These are phyloP conservation scores for Agriotes lineatus DNA, from an alignment of 2,888 invertebrate species.

Conservation along the genomic window DNA sequence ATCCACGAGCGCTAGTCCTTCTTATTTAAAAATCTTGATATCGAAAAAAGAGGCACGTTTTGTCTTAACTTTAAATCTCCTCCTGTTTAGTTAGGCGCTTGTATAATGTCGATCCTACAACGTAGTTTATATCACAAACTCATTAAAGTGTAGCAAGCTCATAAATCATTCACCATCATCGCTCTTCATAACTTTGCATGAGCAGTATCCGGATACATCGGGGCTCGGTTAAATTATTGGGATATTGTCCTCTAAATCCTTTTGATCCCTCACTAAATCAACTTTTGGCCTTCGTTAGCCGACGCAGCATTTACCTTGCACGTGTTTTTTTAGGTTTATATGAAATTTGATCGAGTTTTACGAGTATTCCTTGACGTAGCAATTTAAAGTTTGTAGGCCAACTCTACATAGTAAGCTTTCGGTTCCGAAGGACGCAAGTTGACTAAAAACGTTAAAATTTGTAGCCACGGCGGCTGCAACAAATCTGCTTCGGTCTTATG, in stretches of 20 bases:
- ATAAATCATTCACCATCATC: conserved; percentile 41
- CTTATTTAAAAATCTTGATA: conserved; percentile 21
- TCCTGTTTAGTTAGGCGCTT: conserved; percentile 33
- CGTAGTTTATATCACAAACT: conserved; percentile 40
- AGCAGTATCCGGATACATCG: conserved; percentile 36
- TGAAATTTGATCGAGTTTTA: conserved; percentile 2
- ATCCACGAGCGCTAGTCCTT: background rate
- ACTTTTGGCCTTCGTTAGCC: conserved; percentile 31
- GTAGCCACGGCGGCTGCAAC: background rate
- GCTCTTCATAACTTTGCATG: conserved; percentile 39
- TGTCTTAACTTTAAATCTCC: conserved; percentile 28
- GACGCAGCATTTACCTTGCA: conserved; percentile 9
- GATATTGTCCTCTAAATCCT: conserved; percentile 34
- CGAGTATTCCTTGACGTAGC: background rate
- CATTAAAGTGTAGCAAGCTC: conserved; percentile 41
- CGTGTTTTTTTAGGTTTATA: conserved; percentile 13
- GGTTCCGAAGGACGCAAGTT: background rate
- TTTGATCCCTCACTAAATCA: conserved; percentile 38
- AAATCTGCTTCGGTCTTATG: background rate
- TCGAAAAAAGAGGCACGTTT: conserved; percentile 16
- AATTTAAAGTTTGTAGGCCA: background rate
- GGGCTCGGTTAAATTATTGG: conserved; percentile 40
- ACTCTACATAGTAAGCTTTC: no score
- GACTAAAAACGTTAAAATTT: background rate
- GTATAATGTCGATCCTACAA: conserved; percentile 29